These are phyloP conservation scores for Agrotis segetum DNA, from an alignment of 2,888 invertebrate genomes.

Conservation along the genomic window DNA sequence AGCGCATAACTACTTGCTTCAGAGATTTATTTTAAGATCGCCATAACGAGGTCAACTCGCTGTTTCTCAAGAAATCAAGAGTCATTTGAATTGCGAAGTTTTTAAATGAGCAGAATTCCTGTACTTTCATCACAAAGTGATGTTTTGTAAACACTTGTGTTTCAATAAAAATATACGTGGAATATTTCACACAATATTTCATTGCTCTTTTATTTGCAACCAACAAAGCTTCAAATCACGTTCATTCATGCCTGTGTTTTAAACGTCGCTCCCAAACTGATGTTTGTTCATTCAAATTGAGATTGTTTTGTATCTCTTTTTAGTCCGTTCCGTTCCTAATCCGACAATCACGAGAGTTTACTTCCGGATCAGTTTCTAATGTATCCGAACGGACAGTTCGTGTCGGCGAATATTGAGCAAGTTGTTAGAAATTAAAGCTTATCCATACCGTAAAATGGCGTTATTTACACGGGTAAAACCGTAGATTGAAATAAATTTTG, in stretches of 20 bases:
- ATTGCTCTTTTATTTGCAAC: slow-evolving; percentile 5
- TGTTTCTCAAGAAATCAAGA: slow-evolving; percentile 5
- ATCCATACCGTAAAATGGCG: slow-evolving; percentile 39
- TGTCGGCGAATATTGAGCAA: slow-evolving; percentile 83
- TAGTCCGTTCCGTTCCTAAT: slow-evolving; percentile 76
- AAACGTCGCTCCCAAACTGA: slow-evolving; percentile 32
- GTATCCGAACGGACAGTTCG: slow-evolving; percentile 81
- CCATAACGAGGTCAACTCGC: not conserved
- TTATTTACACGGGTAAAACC: slow-evolving; percentile 56
- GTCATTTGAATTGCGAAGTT: not conserved
- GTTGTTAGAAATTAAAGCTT: slow-evolving; percentile 61
- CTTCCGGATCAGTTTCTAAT: slow-evolving; percentile 83
- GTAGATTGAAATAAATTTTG: slow-evolving; percentile 77
- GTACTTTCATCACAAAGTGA: slow-evolving; percentile 3
- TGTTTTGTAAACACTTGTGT: not conserved
- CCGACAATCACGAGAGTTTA: slow-evolving; percentile 81
- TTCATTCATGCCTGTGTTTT: slow-evolving; percentile 25
- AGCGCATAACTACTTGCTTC: not conserved
- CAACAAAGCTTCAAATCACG: slow-evolving; percentile 14
- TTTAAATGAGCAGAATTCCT: not conserved
- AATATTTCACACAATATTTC: not conserved
- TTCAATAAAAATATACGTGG: not conserved
- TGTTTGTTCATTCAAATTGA: slow-evolving; percentile 67
- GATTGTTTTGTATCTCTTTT: slow-evolving; percentile 71
- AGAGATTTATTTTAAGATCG: slow-evolving; percentile 11